Base-by-base conservation (phyloP, 2,797 vertebrate species). In the Arrhamphus sclerolepis region DNA sequence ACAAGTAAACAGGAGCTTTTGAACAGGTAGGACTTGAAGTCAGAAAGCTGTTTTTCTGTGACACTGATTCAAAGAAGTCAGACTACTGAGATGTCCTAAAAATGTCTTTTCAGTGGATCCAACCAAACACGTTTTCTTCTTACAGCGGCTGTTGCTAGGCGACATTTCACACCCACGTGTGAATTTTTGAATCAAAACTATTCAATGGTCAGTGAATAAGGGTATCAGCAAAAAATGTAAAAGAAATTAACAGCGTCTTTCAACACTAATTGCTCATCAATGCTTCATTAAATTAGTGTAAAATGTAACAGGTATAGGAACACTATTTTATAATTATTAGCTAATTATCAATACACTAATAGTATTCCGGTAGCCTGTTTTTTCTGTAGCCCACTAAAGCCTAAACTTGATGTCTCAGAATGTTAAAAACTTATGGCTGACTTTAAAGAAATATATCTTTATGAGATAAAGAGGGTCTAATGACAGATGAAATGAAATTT, bases 71-170 rank as follows among this genome's bases (percentile, higher is more conserved):
- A 70, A 63, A 53, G 9, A 67, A 24, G 13, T 75, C 48, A 56
- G 51, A 69, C 14, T 41, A 28, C 40, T 39, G 41, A 57, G 41
- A 50, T 16, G 11, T 28, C 57, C 41, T 66, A 48, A 74, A 75
- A 79, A 61, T 62, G 60, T 62, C 46, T 43, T 66, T 47, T 54
- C 26, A 31, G 39, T 20, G 11, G 22, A 53, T 59, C 46, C 61
- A 41, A 46, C 48, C 52, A 51, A 49, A 47, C 14, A 54, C 0
- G 4, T 79, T 52, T 43, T 73, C 46, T 66, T 63, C 41, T 66
- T 74, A 69, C 57, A 75, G 74, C 44, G 9, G 51, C 60, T 77
- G 83, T 86, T 86, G 85, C 83, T 72, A 81, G 55, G 78, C 79
- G 60, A 85, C 78, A 65, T 72, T 75, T 80, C 49, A 77, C 63